These are phyloP conservation scores for Listronotus bonariensis DNA, from an alignment of 1,140 invertebrate genomes.

Conservation along the genomic window DNA sequence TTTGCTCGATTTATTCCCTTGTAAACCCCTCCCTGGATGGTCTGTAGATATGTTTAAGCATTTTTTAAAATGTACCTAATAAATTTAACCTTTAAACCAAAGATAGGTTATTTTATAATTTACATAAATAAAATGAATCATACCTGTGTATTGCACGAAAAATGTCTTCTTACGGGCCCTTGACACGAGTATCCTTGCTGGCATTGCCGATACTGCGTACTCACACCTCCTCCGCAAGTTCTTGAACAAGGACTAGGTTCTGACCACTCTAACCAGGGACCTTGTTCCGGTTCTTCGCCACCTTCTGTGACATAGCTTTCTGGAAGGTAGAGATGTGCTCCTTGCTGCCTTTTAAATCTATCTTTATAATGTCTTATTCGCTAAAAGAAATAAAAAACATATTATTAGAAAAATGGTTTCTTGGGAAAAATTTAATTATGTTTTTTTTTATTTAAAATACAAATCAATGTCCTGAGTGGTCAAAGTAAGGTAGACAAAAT, in stretches of 20 bases:
- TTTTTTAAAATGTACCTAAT: too few species aligned
- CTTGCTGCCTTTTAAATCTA: conserved; percentile 74
- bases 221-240: conserved; percentile 88
- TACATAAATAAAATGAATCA: conserved; percentile 13
- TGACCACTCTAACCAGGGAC: conserved; percentile 78
- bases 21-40: too few species aligned
- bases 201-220: conserved; percentile 75
- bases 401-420: too few species aligned
- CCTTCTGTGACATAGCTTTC: conserved; percentile 69
- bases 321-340: conserved; percentile 69
- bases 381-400: conserved; percentile 42
- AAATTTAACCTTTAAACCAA: too few species aligned
- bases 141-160: conserved; percentile 89
- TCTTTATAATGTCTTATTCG: conserved; percentile 59
- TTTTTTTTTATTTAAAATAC: too few species aligned
- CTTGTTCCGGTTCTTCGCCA: conserved; percentile 58
- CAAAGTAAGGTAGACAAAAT: too few species aligned
- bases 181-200: conserved; percentile 67
- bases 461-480: too few species aligned
- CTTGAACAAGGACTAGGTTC: conserved; percentile 77
- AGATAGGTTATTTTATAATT: too few species aligned
- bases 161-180: conserved; percentile 79
- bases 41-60: too few species aligned
- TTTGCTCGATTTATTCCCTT: too few species aligned
- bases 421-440: too few species aligned